Evolutionary conservation across 1,140 invertebrate species (phyloP).

Genomic region (Eueides isabella): DNA sequence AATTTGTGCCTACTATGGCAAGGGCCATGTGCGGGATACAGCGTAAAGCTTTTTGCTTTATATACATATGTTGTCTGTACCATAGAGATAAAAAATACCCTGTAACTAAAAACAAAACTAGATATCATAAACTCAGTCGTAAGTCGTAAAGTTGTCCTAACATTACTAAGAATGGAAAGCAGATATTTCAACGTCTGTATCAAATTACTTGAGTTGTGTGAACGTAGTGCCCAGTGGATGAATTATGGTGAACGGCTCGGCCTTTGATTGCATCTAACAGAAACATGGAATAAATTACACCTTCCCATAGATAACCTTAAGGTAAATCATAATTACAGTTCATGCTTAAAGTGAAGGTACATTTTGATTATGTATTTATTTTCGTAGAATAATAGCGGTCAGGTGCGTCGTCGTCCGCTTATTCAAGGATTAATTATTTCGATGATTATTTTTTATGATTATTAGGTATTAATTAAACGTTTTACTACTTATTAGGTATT

Average conservation of each 20-base stretch:
- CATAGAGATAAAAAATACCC: no score
- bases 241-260: constrained; percentile 46
- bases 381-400: background rate
- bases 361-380: background rate
- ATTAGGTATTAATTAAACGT: no score
- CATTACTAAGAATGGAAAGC: constrained; percentile 36
- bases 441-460: no score
- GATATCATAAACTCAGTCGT: no score
- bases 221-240: constrained; percentile 36
- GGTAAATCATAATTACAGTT: background rate
- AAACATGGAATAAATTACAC: constrained; percentile 32
- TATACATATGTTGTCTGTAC: no score
- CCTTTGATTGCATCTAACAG: constrained; percentile 39
- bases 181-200: constrained; percentile 29
- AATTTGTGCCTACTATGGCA: no score
- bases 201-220: constrained; percentile 39
- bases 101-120: no score
- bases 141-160: background rate
- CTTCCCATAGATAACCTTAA: constrained; percentile 21
- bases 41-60: no score
- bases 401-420: no score
- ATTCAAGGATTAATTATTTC: no score
- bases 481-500: no score
- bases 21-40: no score
- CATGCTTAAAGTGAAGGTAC: background rate